Evolutionary conservation across 1,140 invertebrate genomes (phyloP).

Genomic region (Sesamia nonagrioides): DNA sequence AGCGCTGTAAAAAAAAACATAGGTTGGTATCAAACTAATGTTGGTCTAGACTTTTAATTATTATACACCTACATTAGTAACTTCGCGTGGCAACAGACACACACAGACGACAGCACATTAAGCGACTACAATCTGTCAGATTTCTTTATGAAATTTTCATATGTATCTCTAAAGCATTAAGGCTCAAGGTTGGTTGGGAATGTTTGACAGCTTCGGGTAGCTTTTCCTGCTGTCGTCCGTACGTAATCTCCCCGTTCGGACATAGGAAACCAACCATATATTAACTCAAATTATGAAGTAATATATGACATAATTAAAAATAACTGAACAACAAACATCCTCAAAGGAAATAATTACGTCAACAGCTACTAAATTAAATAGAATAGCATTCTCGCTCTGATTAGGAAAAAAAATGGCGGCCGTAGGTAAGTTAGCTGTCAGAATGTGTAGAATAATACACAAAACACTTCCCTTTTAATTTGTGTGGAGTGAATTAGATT

Average conservation of each 20-base stretch:
- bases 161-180: too few species aligned
- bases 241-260: not conserved
- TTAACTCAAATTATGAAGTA: not conserved
- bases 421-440: not conserved
- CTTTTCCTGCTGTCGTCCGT: too few species aligned
- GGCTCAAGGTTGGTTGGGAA: too few species aligned
- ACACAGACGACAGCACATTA: too few species aligned
- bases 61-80: not conserved
- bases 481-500: not conserved
- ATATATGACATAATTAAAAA: slow-evolving; percentile 14
- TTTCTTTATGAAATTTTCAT: too few species aligned
- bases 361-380: slow-evolving; percentile 43
- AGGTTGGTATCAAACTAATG: too few species aligned
- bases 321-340: slow-evolving; percentile 1
- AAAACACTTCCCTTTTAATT: not conserved
- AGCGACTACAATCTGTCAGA: too few species aligned
- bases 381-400: slow-evolving; percentile 24
- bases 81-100: not conserved
- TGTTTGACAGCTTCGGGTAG: too few species aligned
- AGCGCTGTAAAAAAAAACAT: too few species aligned
- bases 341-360: slow-evolving; percentile 15
- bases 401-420: not conserved
- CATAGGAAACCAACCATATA: not conserved
- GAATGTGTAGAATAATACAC: not conserved
- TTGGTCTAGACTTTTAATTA: too few species aligned